Percentiles rank a stretch among this genome's conserved stretches.
Evolutionary conservation across 23 tunicate species (phyloP).

Genomic region (Styela clava): DNA sequence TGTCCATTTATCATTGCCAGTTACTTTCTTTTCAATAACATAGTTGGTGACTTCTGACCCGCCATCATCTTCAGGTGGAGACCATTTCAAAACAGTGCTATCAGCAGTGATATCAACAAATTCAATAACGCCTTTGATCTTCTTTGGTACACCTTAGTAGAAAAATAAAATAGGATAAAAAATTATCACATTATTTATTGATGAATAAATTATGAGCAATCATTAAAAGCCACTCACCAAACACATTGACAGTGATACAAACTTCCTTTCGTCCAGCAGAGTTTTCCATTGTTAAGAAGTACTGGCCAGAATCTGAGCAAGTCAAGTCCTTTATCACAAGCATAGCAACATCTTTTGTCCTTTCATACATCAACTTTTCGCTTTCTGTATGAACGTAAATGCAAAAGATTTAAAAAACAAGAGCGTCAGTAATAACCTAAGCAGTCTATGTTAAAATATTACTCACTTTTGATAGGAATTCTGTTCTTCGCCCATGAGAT

Average conservation of each 20-base stretch:
- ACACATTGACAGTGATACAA: conserved; percentile 42
- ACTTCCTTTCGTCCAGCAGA: conserved; percentile 47
- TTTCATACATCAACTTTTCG: conserved; percentile 18
- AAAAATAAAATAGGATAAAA: too few relatives aligned
- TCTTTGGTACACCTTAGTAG: conserved; percentile 64
- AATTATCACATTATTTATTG: too few relatives aligned
- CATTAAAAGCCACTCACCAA: conserved; percentile 11
- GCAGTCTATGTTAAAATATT: background rate
- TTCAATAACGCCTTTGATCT: conserved; percentile 69
- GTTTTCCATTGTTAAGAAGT: conserved; percentile 37
- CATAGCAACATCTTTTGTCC: conserved; percentile 10
- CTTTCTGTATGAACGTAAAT: background rate
- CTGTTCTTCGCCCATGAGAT: conserved; percentile 43
- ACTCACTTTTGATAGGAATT: conserved; percentile 36
- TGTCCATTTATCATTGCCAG: conserved; percentile 30
- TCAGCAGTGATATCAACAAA: conserved; percentile 38
- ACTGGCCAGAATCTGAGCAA: conserved; percentile 41
- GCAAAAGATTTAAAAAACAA: background rate
- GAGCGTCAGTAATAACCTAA: too few relatives aligned
- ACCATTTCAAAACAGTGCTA: conserved; percentile 32
- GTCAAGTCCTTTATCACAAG: conserved; percentile 24
- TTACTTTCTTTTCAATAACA: conserved; percentile 41
- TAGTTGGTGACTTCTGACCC: conserved; percentile 45
- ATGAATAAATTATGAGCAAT: background rate
- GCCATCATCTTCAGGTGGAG: conserved; percentile 47